Evolutionary conservation across 2,797 vertebrate genomes (phyloP).

Genomic region (Sebastes matsubarae): DNA sequence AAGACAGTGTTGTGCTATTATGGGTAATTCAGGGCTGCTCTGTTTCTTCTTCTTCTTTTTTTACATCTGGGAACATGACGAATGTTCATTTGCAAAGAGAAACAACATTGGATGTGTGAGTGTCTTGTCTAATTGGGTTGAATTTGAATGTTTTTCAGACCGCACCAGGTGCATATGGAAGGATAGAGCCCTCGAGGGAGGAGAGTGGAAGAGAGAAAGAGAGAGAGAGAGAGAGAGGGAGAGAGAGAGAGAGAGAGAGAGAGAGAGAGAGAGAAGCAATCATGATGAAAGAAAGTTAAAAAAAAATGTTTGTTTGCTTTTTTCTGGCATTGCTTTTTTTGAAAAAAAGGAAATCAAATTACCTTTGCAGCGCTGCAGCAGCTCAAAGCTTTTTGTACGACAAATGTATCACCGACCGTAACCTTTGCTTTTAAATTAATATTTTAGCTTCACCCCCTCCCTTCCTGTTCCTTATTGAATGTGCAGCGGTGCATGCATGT

Average conservation of each 20-base stretch:
- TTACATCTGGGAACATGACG: conserved; percentile 46
- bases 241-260: not conserved
- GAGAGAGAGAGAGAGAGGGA: too few species aligned
- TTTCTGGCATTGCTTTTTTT: conserved; percentile 48
- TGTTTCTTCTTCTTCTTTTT: conserved; percentile 2
- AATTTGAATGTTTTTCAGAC: conserved; percentile 73
- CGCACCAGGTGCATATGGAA: conserved; percentile 75
- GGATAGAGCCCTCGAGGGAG: conserved; percentile 57
- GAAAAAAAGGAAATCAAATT: conserved; percentile 64
- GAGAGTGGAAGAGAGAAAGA: conserved; percentile 31
- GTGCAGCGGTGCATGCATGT: conserved; percentile 60
- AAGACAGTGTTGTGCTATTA: conserved; percentile 41
- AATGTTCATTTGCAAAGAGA: conserved; percentile 59
- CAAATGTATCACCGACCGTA: conserved; percentile 59
- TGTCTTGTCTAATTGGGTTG: conserved; percentile 71
- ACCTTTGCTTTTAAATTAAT: conserved; percentile 69
- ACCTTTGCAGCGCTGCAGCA: conserved; percentile 45
- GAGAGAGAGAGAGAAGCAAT: conserved; percentile 45
- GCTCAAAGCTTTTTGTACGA: conserved; percentile 53
- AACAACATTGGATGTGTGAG: conserved; percentile 57
- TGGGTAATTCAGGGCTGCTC: conserved; percentile 39
- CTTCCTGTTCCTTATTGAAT: conserved; percentile 53
- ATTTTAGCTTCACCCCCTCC: conserved; percentile 27
- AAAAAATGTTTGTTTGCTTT: conserved; percentile 65
- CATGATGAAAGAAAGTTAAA: conserved; percentile 71